These are phyloP conservation scores for Dicranocentrus wangi DNA, from an alignment of 2,888 invertebrate genomes.

Conservation along the genomic window DNA sequence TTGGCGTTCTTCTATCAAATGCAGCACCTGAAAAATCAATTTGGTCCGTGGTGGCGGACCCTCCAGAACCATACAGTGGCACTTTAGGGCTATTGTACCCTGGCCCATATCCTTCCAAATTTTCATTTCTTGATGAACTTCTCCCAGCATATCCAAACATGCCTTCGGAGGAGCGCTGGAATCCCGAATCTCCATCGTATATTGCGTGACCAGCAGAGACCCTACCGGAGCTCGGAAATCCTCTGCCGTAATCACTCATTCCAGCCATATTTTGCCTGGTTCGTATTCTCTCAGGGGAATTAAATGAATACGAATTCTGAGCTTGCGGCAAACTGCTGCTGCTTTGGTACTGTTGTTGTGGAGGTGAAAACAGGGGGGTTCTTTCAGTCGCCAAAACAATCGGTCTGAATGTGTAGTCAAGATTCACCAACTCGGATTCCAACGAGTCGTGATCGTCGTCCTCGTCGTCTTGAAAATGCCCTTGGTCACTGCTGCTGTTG, in stretches of 20 bases:
- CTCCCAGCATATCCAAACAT: constrained; percentile 42
- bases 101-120: constrained; percentile 17
- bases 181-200: constrained; percentile 53
- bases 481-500: constrained; percentile 38
- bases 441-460: constrained; percentile 54
- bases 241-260: constrained; percentile 68
- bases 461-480: constrained; percentile 56
- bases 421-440: constrained; percentile 59
- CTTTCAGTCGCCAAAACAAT: constrained; percentile 45
- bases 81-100: constrained; percentile 41
- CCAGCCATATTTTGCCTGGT: constrained; percentile 69
- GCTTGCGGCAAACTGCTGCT: background rate
- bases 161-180: constrained; percentile 50
- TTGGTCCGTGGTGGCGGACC: constrained; percentile 9
- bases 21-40: constrained; percentile 53
- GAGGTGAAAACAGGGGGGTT: constrained; percentile 34
- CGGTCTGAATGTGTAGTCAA: constrained; percentile 62
- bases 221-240: constrained; percentile 37
- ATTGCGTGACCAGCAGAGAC: constrained; percentile 52
- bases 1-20: constrained; percentile 42
- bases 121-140: constrained; percentile 34
- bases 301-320: constrained; percentile 15
- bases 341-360: constrained; percentile 4
- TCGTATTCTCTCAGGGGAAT: constrained; percentile 33
- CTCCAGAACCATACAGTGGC: constrained; percentile 33